Evolutionary conservation across 2,113 vertebrate genomes (phyloP).

Genomic region (Cavia aperea): DNA sequence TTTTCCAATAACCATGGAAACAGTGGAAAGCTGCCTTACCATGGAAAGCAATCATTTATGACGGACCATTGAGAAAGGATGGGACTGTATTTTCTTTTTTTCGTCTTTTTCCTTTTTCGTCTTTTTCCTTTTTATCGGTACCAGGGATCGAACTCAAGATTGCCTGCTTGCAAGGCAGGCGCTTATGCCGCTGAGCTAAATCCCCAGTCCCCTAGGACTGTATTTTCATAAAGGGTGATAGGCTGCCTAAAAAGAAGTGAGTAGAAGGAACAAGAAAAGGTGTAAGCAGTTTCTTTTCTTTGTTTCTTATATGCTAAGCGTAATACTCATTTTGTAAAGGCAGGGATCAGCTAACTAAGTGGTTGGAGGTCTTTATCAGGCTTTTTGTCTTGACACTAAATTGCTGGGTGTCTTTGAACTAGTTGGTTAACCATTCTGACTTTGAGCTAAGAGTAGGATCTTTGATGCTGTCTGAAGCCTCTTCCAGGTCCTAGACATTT

Average conservation of each 20-base stretch:
- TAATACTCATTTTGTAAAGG: background rate
- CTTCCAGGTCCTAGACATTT: background rate
- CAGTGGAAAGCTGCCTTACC: background rate
- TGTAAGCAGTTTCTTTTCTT: background rate
- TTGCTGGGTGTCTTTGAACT: background rate
- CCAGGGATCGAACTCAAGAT: too few species aligned
- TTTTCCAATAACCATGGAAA: background rate
- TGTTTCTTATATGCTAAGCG: background rate
- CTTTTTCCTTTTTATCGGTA: too few species aligned
- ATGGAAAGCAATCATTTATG: background rate
- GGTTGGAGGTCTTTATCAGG: background rate
- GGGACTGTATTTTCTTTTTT: too few species aligned
- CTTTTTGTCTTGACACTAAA: background rate
- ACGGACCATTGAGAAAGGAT: background rate
- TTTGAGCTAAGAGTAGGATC: background rate
- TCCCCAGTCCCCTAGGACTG: background rate
- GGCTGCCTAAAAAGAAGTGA: conserved; percentile 21
- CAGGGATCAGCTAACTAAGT: background rate
- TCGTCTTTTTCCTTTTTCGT: too few species aligned
- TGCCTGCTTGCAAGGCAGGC: too few species aligned
- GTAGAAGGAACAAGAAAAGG: background rate
- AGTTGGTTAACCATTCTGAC: background rate
- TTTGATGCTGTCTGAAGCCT: background rate
- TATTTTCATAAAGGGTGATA: background rate
- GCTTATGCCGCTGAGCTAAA: too few species aligned